Evolutionary conservation across 2,113 vertebrate species (phyloP).

Genomic region (Sapayoa aenigma): DNA sequence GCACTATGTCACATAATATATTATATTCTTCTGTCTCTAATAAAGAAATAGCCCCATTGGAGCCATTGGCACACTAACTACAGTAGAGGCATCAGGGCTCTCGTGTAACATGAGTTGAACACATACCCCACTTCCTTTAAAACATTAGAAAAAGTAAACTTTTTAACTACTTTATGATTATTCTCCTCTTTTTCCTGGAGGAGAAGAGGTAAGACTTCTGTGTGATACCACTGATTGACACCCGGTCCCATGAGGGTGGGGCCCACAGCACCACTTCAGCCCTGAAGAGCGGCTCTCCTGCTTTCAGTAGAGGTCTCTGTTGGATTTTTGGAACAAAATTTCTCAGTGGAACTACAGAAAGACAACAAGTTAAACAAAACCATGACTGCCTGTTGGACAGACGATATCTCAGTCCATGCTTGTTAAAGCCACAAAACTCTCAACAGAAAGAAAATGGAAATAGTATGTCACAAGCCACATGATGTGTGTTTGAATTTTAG

Average conservation of each 20-base stretch:
- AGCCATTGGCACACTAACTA: not conserved
- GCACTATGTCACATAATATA: not conserved
- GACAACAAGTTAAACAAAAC: not conserved
- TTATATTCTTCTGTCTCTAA: not conserved
- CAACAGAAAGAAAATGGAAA: not conserved
- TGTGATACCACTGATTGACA: not conserved
- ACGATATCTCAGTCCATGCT: not conserved
- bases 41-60: not conserved
- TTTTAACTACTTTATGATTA: not conserved
- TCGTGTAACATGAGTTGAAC: not conserved
- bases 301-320: conserved; percentile 30
- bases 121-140: not conserved
- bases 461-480: not conserved
- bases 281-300: not conserved
- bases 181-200: not conserved
- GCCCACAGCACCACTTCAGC: not conserved
- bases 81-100: not conserved
- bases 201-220: not conserved
- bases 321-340: not conserved
- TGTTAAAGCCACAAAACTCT: not conserved
- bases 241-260: accelerated
- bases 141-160: not conserved
- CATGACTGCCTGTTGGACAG: not conserved
- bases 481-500: not conserved
- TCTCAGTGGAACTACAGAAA: not conserved